Evolutionary conservation across 2,797 vertebrate species (phyloP).

Genomic region (Chiloscyllium punctatum): DNA sequence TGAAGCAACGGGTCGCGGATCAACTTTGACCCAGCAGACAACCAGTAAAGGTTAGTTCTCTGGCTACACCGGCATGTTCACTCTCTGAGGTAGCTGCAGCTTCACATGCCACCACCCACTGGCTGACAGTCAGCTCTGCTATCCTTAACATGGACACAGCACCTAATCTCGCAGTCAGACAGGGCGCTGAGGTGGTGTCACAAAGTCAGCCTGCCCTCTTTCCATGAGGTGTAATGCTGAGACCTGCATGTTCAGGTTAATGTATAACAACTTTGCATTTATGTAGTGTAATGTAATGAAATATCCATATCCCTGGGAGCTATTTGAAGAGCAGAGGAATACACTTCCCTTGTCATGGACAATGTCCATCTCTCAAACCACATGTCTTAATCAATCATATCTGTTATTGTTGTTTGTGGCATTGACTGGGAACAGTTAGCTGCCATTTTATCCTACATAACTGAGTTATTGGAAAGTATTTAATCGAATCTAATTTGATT

Average conservation of each 20-base stretch:
- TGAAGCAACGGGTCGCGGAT: background rate
- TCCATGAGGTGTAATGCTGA: background rate
- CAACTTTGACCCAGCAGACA: background rate
- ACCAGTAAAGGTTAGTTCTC: slow-evolving; percentile 11
- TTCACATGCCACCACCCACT: background rate
- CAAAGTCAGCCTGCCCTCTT: background rate
- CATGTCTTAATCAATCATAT: background rate
- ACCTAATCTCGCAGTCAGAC: background rate
- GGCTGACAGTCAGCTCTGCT: background rate
- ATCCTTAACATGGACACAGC: background rate
- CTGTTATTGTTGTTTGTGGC: background rate
- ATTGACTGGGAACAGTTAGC: background rate
- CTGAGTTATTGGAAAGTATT: background rate
- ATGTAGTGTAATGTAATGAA: background rate
- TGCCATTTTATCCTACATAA: background rate
- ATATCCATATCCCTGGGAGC: background rate
- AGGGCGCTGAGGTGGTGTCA: background rate
- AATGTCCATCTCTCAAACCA: background rate
- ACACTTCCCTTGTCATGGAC: background rate
- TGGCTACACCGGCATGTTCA: background rate
- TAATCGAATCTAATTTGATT: background rate
- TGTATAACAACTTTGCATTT: background rate
- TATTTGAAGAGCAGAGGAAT: background rate
- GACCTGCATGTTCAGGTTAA: background rate
- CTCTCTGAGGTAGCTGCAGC: background rate